Conservation (phyloP, 1,140 invertebrate genomes). For the Solenopsis fugax region DNA sequence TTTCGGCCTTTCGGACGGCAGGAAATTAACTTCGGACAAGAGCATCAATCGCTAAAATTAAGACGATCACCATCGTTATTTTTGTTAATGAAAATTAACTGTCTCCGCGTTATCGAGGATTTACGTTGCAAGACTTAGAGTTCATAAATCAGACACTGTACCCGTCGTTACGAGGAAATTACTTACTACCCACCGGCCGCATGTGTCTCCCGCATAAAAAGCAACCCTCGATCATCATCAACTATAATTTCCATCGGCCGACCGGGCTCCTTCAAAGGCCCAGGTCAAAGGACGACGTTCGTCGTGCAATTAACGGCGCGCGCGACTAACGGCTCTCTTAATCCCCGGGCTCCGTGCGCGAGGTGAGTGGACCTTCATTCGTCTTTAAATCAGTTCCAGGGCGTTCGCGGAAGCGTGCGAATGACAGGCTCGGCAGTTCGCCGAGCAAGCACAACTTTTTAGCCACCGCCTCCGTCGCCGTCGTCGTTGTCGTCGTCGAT, state of each 20-base stretch:
- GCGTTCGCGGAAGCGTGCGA: conserved; percentile 62
- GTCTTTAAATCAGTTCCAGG: conserved; percentile 73
- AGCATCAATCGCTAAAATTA: conserved; percentile 27
- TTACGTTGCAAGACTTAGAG: neutral
- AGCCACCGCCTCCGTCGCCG: neutral
- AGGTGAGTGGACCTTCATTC: conserved; percentile 73
- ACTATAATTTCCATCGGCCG: conserved; percentile 39
- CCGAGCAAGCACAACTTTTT: conserved; percentile 68
- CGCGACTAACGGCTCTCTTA: conserved; percentile 37
- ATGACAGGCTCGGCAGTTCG: conserved; percentile 68
- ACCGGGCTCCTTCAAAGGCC: neutral
- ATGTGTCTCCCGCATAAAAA: conserved; percentile 16
- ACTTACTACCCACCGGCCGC: neutral
- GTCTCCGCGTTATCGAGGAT: conserved; percentile 33
- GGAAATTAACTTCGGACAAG: neutral
- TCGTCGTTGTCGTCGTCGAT: conserved; percentile 6
- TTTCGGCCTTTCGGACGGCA: neutral
- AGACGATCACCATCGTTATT: conserved; percentile 9
- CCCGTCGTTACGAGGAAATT: conserved; percentile 1
- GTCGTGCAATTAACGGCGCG: conserved; percentile 47
- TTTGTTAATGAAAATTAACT: conserved; percentile 46
- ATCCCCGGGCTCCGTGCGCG: conserved; percentile 14
- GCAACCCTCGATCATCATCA: neutral
- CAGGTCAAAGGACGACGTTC: conserved; percentile 42
- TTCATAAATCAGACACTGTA: conserved; percentile 27